Conservation (phyloP, 2,113 vertebrate species). For the Crotalus horridus region DNA sequence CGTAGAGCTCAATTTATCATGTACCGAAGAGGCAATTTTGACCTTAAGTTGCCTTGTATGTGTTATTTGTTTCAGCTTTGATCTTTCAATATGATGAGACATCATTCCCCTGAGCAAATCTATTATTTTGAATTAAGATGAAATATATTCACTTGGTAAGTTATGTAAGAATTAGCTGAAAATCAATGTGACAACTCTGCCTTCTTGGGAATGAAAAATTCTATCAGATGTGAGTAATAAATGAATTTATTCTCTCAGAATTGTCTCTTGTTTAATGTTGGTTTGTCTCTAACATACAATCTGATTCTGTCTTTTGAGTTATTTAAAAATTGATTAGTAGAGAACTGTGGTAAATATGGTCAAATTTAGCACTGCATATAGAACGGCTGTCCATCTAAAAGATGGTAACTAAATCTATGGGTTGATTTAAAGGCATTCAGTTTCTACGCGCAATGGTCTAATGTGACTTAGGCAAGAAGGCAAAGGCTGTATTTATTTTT, state of each 20-base stretch:
- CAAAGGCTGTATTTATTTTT: neutral
- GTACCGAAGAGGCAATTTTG: neutral
- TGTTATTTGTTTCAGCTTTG: conserved; percentile 16
- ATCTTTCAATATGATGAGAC: neutral
- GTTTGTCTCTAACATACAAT: conserved; percentile 16
- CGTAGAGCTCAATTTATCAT: neutral
- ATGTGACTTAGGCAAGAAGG: neutral
- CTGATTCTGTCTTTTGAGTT: neutral
- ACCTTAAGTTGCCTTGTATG: conserved; percentile 43
- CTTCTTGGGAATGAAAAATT: conserved; percentile 34
- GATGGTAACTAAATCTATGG: neutral
- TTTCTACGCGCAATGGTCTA: neutral
- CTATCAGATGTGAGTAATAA: conserved; percentile 22
- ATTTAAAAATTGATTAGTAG: neutral
- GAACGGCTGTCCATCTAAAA: neutral
- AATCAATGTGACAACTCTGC: conserved; percentile 48
- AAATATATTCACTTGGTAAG: conserved; percentile 42
- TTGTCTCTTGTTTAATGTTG: neutral
- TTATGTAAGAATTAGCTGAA: conserved; percentile 44
- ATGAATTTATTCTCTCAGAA: conserved; percentile 16
- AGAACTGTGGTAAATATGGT: neutral
- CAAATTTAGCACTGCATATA: neutral
- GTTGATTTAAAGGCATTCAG: neutral
- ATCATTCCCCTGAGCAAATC: conserved; percentile 46
- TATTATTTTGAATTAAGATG: conserved; percentile 46